Base-by-base conservation (phyloP, 1,140 invertebrate species). In the Drosophila eugracilis region DNA sequence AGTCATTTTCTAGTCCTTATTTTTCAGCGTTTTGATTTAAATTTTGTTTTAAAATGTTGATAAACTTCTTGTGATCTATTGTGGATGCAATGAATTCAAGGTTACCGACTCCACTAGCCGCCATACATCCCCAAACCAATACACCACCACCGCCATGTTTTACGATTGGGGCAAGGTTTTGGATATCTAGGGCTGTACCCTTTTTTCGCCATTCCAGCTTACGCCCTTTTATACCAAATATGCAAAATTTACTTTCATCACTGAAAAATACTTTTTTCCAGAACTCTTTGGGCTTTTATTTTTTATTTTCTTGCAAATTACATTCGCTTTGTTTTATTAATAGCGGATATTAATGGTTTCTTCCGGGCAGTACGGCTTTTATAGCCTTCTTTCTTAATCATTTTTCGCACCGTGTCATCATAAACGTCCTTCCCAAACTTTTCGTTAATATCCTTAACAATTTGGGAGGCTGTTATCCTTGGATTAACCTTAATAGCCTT, bases 211-310 rank as follows among this genome's bases (percentile, higher is more conserved):
- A 26, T 7, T 1, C 26, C 5, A 47, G 59, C 9, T 47, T 53
- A 12, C 59, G 49, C 5, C 36, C 44, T 24, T 66, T 50, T 24
- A 66, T 57, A 0, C 22, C 45, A 49, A 66, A 66, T 10, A 66
- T 66, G 37, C 52, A 57, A 7, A 66, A 45, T 34, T 66, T 50
- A 22, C 37, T 57, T 1, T 57, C 52, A 4, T 50, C 62, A 5
- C 45, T 57, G 2, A 55, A 55, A 24, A 55, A 12, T 0, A 42
- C 44, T 2, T 42, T 39, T 1, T 65, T 49, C 49, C 49, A 63
- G 32, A 47, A 53, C 14, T 15, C 30, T 22, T 1, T 1, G 7
- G 45, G 28, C 28, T 48, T 26, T n/a, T n/a, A n/a, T n/a, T n/a
- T n/a, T n/a, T n/a, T n/a, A n/a, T n/a, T n/a, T n/a, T n/a, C n/a